These are phyloP conservation scores for Danionella cerebrum DNA, from an alignment of 2,113 vertebrate genomes.

Conservation along the genomic window DNA sequence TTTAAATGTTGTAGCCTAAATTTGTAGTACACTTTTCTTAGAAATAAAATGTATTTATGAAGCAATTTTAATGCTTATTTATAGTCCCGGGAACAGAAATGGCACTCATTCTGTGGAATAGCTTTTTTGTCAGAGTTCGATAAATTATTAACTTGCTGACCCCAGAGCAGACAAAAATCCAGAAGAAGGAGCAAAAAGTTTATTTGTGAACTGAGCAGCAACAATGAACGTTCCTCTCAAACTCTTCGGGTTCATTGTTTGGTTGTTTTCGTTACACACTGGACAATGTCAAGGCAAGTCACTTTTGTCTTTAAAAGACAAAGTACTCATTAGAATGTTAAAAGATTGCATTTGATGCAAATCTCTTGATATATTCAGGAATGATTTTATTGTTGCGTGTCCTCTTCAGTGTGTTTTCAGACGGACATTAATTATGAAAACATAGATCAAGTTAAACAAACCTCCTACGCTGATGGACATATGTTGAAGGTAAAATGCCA, in stretches of 20 bases:
- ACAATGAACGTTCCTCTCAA: conserved; percentile 12
- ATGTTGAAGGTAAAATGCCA: conserved; percentile 48
- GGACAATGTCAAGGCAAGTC: neutral
- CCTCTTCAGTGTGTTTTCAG: conserved; percentile 42
- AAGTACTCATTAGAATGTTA: too few species aligned
- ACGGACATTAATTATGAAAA: neutral
- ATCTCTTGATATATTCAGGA: neutral
- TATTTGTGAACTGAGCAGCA: neutral
- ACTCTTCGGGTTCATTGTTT: neutral
- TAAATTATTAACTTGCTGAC: conserved; percentile 32
- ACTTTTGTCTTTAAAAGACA: too few species aligned
- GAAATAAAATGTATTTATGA: too few species aligned
- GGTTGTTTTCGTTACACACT: neutral
- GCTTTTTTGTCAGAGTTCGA: too few species aligned
- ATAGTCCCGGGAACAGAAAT: too few species aligned
- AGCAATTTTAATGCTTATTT: too few species aligned
- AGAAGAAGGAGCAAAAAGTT: neutral
- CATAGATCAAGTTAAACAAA: conserved; percentile 2
- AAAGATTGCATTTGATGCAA: too few species aligned
- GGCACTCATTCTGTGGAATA: too few species aligned
- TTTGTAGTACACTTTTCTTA: too few species aligned
- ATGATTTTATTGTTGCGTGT: neutral
- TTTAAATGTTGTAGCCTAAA: too few species aligned
- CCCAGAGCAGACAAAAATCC: neutral
- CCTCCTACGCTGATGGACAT: neutral